These are phyloP conservation scores for Leptopilina syphax DNA, from an alignment of 2,888 invertebrate species.

Conservation along the genomic window DNA sequence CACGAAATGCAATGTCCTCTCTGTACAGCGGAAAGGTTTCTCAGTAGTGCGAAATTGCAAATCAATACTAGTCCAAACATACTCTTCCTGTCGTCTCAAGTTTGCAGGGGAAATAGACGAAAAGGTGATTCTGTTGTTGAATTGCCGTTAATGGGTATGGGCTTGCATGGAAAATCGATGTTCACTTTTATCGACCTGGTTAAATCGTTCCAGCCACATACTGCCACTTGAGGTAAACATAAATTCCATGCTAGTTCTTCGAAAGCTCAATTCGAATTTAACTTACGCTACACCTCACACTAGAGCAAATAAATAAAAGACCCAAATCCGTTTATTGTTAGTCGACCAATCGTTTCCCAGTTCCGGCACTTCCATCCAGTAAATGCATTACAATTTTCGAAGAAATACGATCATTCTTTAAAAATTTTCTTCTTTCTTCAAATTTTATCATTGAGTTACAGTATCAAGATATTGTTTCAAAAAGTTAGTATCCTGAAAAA, in stretches of 20 bases:
- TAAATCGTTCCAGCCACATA: slow-evolving; percentile 31
- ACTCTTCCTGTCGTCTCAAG: slow-evolving; percentile 33
- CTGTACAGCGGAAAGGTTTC: slow-evolving; percentile 44
- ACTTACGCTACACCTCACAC: not conserved
- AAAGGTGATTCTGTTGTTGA: slow-evolving; percentile 27
- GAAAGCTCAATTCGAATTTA: not conserved
- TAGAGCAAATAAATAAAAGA: not conserved
- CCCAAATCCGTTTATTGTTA: not conserved
- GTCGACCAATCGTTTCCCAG: not conserved
- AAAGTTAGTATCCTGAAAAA: no score
- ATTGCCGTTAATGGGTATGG: slow-evolving; percentile 16
- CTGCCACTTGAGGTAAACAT: slow-evolving; percentile 33
- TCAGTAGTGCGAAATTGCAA: slow-evolving; percentile 56
- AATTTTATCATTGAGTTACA: not conserved
- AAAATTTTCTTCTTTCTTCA: not conserved
- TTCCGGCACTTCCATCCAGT: not conserved
- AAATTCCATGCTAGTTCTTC: not conserved
- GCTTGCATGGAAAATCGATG: slow-evolving; percentile 34
- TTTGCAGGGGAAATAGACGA: slow-evolving; percentile 21
- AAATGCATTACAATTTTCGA: not conserved
- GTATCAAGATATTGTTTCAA: no score
- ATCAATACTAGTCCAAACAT: slow-evolving; percentile 54
- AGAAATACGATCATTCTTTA: not conserved
- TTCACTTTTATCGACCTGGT: slow-evolving; percentile 11
- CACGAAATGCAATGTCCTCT: slow-evolving; percentile 46